Evolutionary conservation across 1,140 invertebrate genomes (phyloP), one percentile per base, ranked within the genome.

Genomic region (Eufriesea mexicana): DNA sequence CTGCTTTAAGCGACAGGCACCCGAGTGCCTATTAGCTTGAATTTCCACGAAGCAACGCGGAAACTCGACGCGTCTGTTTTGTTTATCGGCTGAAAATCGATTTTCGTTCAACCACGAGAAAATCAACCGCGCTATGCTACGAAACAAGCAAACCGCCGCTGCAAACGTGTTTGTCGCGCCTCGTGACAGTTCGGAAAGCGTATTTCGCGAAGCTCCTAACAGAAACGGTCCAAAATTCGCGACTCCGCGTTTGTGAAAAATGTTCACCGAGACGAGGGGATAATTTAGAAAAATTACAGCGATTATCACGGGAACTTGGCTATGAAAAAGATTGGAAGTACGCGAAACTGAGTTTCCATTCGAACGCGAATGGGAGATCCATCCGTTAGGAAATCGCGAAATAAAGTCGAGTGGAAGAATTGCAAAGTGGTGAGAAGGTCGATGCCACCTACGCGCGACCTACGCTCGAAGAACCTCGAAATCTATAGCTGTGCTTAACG

Each of bases 371-470:
- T 16, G 57, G 57, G 2, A 16, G n/a, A n/a, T 25, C 25, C 57
- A 12, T 25, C 25, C 2, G n/a, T 61, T 28, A 8, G 7, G 6
- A 28, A 25, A 1, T 59, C 6, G 59, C 8, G 25, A 1, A 2
- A 18, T 5, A 35, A 62, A 20, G 16, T 35, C 18, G 8, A 62
- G 5, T 16, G 49, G 35, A 25, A 25, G 12, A 61, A 61, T n/a
- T 0, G 5, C 57, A 16, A 14, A 59, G n/a, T 0, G n/a, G 0
- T 12, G 5, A 0, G 12, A 59, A 59, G 2, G 12, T 6, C n/a
- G 7, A 16, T 25, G 12, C n/a, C 57, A 59, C 57, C n/a, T 5
- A 61, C n/a, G n/a, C 12, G 57, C 57, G 25, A n/a, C 5, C n/a
- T 61, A 25, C 12, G 10, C 0, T 4, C 5, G 59, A 49, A 49